A percentile compares a stretch with the other conserved stretches of the same genome.
phyloP scores from a whole-genome alignment of 2,113 vertebrate genomes.

The Mustela nigripes region DNA sequence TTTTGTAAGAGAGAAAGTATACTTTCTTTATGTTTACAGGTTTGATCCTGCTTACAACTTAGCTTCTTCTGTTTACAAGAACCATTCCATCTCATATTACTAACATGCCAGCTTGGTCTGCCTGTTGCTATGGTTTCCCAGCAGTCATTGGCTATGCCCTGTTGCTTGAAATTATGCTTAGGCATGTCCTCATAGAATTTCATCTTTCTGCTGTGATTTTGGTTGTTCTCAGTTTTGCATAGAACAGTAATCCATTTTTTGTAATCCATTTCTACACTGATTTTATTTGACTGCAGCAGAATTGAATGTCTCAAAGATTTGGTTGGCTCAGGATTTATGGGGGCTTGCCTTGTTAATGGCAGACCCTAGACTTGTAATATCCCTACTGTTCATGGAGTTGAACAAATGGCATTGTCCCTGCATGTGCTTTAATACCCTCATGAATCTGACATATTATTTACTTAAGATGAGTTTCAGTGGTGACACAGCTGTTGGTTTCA shows the following conservation, averaged over 20 bases:
- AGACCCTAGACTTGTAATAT: neutral
- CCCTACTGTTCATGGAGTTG: neutral
- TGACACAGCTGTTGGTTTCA: constrained; percentile 9
- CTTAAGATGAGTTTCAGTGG: neutral
- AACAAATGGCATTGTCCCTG: neutral
- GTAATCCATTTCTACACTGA: constrained; percentile 9
- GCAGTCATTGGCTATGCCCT: constrained; percentile 59
- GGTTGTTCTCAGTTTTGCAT: constrained; percentile 53
- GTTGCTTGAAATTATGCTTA: constrained; percentile 73
- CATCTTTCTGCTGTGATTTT: constrained; percentile 55
- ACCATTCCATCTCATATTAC: neutral
- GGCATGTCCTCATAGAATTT: constrained; percentile 65
- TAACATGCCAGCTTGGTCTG: constrained; percentile 40
- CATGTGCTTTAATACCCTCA: neutral
- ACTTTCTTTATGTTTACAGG: neutral
- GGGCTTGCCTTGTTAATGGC: neutral
- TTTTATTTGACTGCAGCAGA: neutral
- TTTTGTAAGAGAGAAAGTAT: neutral
- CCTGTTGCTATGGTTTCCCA: constrained; percentile 80
- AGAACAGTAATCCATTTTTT: neutral
- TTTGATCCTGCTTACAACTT: neutral
- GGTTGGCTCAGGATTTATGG: neutral
- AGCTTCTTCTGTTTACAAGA: neutral
- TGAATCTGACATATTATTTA: constrained; percentile 39
- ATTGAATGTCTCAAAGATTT: constrained; percentile 10